Conservation (phyloP, 2,888 invertebrate species). For the Electrophaes corylata region DNA sequence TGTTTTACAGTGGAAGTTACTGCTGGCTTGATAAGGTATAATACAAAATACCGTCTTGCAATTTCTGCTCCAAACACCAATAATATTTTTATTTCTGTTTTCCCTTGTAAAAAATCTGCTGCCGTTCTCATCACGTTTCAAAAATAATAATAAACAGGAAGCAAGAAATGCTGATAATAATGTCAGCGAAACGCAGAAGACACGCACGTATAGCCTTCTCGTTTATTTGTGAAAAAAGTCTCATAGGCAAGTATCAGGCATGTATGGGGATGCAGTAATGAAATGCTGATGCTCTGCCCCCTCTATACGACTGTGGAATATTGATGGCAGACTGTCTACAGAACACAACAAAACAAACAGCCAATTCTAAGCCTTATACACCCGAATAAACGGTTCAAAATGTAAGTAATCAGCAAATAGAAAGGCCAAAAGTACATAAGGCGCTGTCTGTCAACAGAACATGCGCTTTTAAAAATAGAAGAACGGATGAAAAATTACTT, state of each 20-base stretch:
- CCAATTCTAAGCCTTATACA: neutral
- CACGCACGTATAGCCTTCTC: constrained; percentile 38
- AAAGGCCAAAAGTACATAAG: constrained; percentile 16
- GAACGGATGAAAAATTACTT: constrained; percentile 39
- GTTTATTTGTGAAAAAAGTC: constrained; percentile 41
- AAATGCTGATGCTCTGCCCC: constrained; percentile 66
- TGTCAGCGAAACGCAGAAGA: constrained; percentile 38
- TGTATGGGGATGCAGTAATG: constrained; percentile 67
- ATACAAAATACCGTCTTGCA: too few relatives aligned
- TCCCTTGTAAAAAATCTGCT: neutral
- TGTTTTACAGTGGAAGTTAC: too few relatives aligned
- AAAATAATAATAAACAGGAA: constrained; percentile 38
- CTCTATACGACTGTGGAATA: constrained; percentile 69
- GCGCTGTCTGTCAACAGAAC: constrained; percentile 34
- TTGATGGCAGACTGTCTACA: constrained; percentile 59
- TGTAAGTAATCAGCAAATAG: neutral
- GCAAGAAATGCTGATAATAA: constrained; percentile 32
- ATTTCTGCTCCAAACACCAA: too few relatives aligned
- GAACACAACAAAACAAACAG: constrained; percentile 1
- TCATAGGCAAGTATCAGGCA: constrained; percentile 37
- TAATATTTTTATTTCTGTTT: neutral
- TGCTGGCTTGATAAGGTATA: too few relatives aligned
- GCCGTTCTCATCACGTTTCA: constrained; percentile 27
- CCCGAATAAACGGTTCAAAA: constrained; percentile 8
- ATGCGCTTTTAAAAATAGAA: constrained; percentile 39